Evolutionary conservation across 2,888 invertebrate species (phyloP).

Genomic region (Thyatira batis): DNA sequence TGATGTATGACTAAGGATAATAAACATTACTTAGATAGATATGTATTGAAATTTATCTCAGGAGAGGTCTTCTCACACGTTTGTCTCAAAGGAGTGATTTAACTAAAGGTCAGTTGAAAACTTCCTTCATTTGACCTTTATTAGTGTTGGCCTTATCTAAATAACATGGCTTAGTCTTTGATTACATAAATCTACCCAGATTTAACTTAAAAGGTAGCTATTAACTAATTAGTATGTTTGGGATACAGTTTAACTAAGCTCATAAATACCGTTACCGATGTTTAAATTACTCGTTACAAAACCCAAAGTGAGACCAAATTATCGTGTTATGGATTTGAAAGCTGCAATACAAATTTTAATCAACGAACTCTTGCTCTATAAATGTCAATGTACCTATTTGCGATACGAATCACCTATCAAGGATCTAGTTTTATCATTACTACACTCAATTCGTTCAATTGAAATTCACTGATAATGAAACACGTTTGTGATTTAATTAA

Average conservation of each 20-base stretch:
- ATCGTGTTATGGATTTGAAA: background rate
- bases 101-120: no score
- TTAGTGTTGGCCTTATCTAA: no score
- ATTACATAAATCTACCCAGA: no score
- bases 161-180: no score
- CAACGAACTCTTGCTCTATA: background rate
- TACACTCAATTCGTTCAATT: slow-evolving; percentile 47
- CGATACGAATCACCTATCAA: slow-evolving; percentile 29
- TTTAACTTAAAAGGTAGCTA: no score
- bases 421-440: slow-evolving; percentile 40
- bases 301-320: background rate
- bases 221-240: no score
- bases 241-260: background rate
- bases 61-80: no score
- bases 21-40: no score
- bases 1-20: no score
- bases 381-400: slow-evolving; percentile 20
- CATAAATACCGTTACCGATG: background rate
- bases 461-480: slow-evolving; percentile 28
- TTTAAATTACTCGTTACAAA: background rate
- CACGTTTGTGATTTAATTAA: slow-evolving; percentile 54
- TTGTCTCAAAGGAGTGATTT: no score
- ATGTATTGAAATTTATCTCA: no score
- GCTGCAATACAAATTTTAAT: background rate
- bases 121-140: no score